Conservation (phyloP, 2,797 vertebrate species). For the Phylloscopus collybita region DNA sequence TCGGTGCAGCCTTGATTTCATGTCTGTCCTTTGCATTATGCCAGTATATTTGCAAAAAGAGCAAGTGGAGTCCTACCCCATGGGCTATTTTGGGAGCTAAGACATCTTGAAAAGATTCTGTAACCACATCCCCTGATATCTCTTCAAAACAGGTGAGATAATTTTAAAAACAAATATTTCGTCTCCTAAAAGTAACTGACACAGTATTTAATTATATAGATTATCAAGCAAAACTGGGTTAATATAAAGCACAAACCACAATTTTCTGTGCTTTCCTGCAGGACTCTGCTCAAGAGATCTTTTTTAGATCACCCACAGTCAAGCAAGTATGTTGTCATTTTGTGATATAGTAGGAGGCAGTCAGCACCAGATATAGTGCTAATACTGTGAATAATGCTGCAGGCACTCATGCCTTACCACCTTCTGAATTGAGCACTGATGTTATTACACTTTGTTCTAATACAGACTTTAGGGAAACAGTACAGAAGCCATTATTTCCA, state of each 20-base stretch:
- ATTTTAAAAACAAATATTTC: not conserved
- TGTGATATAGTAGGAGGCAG: constrained; percentile 28
- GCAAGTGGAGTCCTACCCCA: not conserved
- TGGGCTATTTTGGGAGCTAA: not conserved
- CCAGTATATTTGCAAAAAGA: not conserved
- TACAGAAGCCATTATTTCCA: constrained; percentile 16
- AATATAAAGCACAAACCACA: not conserved
- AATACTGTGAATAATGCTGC: constrained; percentile 30
- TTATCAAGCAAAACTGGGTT: not conserved
- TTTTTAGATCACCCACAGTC: not conserved
- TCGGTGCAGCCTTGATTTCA: not conserved
- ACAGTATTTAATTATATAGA: not conserved
- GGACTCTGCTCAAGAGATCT: not conserved
- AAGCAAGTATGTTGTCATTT: constrained; percentile 22
- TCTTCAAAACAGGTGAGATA: not conserved
- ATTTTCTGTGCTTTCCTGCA: not conserved
- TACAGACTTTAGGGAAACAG: constrained; percentile 49
- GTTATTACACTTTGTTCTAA: constrained; percentile 63
- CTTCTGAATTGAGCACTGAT: not conserved
- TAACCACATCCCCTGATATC: not conserved
- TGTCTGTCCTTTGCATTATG: not conserved
- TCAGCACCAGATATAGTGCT: constrained; percentile 28
- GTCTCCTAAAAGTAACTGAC: not conserved
- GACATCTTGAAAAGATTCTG: not conserved
- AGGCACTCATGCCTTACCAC: constrained; percentile 42